These are phyloP conservation scores for Sussaba pulchella DNA, from an alignment of 2,888 invertebrate genomes.

Conservation along the genomic window DNA sequence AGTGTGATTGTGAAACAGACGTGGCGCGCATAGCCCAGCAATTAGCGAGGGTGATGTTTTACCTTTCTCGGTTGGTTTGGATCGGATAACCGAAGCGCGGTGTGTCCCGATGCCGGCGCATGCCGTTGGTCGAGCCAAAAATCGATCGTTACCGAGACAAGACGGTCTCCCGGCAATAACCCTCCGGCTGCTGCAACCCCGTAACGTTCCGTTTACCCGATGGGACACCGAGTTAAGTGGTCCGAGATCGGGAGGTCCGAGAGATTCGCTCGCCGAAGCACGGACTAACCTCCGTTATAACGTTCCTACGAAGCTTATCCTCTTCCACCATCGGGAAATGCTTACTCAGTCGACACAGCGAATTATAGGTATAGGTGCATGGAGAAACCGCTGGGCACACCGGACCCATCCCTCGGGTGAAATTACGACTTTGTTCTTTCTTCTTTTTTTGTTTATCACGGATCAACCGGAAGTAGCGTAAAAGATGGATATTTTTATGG, in stretches of 20 bases:
- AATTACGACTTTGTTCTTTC: conserved; percentile 41
- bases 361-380: conserved; percentile 71
- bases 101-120: conserved; percentile 43
- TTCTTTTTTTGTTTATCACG: background rate
- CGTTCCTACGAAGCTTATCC: conserved; percentile 63
- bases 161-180: conserved; percentile 67
- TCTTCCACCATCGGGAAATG: conserved; percentile 72
- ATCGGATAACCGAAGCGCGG: background rate
- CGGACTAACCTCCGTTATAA: conserved; percentile 46
- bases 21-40: conserved; percentile 49
- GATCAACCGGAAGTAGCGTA: conserved; percentile 7
- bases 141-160: conserved; percentile 65
- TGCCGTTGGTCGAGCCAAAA: conserved; percentile 66
- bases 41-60: conserved; percentile 61
- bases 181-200: conserved; percentile 31
- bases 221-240: conserved; percentile 76
- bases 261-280: conserved; percentile 68
- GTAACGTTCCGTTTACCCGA: conserved; percentile 60
- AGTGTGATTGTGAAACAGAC: conserved; percentile 41
- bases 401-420: conserved; percentile 30
- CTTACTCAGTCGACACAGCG: conserved; percentile 77
- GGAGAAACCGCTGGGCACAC: conserved; percentile 17
- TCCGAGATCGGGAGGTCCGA: conserved; percentile 70
- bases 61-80: conserved; percentile 17
- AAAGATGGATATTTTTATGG: conserved; percentile 29